Conservation (phyloP, 2,113 vertebrate species). For the Zosterops pallidus region DNA sequence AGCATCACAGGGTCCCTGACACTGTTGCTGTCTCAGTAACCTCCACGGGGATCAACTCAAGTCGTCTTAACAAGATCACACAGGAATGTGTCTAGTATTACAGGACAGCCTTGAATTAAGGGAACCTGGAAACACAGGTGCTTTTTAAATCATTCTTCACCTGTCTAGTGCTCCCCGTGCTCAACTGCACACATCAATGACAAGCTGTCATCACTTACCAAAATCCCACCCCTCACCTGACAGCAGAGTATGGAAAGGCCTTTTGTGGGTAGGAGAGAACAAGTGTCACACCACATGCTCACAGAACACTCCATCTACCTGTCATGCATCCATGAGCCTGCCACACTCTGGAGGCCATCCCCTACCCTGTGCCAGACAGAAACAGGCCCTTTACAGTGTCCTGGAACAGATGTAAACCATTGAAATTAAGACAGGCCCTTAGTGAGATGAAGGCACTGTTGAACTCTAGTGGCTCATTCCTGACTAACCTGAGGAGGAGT, state of each 20-base stretch:
- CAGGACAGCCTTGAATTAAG: background rate
- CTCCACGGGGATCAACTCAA: background rate
- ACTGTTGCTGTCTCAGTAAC: background rate
- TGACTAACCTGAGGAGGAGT: background rate
- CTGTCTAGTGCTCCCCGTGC: background rate
- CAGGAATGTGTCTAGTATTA: background rate
- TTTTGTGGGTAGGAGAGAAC: background rate
- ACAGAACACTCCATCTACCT: background rate
- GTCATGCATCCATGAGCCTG: no score
- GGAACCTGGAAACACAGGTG: background rate
- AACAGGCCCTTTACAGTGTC: background rate
- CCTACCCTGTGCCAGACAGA: background rate
- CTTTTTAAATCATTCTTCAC: background rate
- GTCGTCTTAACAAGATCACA: background rate
- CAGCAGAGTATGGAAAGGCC: background rate
- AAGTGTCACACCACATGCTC: background rate
- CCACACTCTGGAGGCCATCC: background rate
- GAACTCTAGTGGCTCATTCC: background rate
- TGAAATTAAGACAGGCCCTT: background rate
- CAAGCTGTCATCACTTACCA: background rate
- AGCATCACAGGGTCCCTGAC: background rate
- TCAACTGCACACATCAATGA: background rate
- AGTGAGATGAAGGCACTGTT: rapidly evolving
- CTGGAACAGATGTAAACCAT: background rate
- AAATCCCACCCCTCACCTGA: background rate